Conservation (phyloP, 1,140 invertebrate genomes). For the Phthorimaea operculella region DNA sequence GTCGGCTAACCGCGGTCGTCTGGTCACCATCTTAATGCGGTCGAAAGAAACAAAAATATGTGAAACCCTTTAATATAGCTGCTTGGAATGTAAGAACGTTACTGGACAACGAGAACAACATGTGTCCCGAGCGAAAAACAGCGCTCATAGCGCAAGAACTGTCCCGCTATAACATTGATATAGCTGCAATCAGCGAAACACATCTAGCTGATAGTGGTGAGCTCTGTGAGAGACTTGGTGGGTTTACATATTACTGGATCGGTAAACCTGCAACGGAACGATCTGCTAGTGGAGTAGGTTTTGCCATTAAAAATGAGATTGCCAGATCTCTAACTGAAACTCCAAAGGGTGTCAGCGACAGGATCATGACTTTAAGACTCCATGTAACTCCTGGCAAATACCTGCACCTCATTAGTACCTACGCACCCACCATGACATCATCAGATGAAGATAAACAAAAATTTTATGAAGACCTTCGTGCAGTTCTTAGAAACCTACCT, state of each 20-base stretch:
- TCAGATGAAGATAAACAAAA: constrained; percentile 15
- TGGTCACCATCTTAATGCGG: constrained; percentile 16
- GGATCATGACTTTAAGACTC: constrained; percentile 17
- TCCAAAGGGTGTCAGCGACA: constrained; percentile 15
- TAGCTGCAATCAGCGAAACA: constrained; percentile 22
- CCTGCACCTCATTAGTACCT: constrained; percentile 16
- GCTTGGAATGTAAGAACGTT: constrained; percentile 22
- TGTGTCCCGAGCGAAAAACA: constrained; percentile 22
- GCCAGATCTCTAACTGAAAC: too few species aligned
- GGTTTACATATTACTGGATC: constrained; percentile 23
- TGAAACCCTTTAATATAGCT: constrained; percentile 3
- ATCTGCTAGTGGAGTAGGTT: constrained; percentile 16
- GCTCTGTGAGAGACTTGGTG: constrained; percentile 16
- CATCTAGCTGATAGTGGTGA: constrained; percentile 16
- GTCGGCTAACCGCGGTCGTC: constrained; percentile 15
- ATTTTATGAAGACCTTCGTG: constrained; percentile 14
- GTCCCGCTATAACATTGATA: constrained; percentile 19
- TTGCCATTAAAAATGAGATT: constrained; percentile 15
- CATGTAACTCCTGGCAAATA: constrained; percentile 9
- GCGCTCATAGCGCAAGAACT: constrained; percentile 19
- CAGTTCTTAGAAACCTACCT: constrained; percentile 1
- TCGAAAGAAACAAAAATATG: constrained; percentile 13
- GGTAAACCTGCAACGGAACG: constrained; percentile 10
- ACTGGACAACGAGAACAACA: constrained; percentile 12
- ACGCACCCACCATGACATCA: constrained; percentile 15